Evolutionary conservation across 2,888 invertebrate species (phyloP).

Genomic region (Leptodirus hochenwartii): DNA sequence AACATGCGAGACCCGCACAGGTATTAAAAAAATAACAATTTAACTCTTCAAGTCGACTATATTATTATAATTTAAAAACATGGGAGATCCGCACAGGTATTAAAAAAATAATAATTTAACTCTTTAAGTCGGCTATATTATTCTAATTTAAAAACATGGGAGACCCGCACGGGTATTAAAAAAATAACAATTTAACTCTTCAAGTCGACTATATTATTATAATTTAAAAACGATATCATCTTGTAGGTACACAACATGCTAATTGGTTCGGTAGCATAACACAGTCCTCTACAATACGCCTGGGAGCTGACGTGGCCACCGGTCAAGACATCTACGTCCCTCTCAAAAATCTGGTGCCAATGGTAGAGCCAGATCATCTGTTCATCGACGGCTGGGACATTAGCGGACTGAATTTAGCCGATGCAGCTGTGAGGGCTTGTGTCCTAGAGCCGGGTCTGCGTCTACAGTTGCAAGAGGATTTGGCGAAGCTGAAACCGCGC

Average conservation of each 20-base stretch:
- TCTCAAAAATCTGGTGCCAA: constrained; percentile 65
- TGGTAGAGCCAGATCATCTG: constrained; percentile 77
- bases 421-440: constrained; percentile 72
- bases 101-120: too few species aligned
- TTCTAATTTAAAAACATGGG: too few species aligned
- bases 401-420: constrained; percentile 63
- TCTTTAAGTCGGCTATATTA: too few species aligned
- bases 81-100: constrained; percentile 75
- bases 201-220: too few species aligned
- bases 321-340: constrained; percentile 64
- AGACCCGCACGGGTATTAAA: constrained; percentile 59
- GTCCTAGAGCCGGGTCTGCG: constrained; percentile 73
- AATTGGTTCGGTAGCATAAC: constrained; percentile 83
- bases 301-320: constrained; percentile 46
- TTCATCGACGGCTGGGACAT: constrained; percentile 86
- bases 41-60: too few species aligned
- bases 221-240: too few species aligned
- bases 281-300: constrained; percentile 72
- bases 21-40: constrained; percentile 45
- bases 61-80: too few species aligned
- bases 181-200: too few species aligned
- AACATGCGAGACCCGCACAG: constrained; percentile 75
- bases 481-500: constrained; percentile 53
- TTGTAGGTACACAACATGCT: too few species aligned
- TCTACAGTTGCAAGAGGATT: constrained; percentile 51